phyloP scores from a whole-genome alignment of 2,113 vertebrate species.

The Ivindomyrus marchei region DNA sequence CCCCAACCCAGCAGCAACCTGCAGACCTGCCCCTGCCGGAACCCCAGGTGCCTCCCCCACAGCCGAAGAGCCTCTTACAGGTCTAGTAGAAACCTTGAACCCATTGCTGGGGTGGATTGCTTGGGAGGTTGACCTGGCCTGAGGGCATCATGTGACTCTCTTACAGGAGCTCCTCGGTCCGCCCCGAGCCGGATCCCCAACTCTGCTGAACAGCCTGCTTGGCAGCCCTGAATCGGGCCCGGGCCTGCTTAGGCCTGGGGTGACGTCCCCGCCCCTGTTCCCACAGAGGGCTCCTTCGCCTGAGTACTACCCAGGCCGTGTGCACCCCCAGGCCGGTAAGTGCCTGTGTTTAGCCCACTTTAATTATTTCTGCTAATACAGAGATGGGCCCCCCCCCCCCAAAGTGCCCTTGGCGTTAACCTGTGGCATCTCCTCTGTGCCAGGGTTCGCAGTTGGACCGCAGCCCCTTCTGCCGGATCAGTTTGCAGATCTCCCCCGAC shows the following conservation, averaged over 20 bases:
- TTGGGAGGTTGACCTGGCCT: background rate
- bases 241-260: conserved; percentile 67
- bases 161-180: conserved; percentile 81
- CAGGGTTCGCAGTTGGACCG: conserved; percentile 74
- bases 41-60: conserved; percentile 61
- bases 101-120: background rate
- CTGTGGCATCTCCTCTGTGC: background rate
- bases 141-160: background rate
- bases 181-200: conserved; percentile 67
- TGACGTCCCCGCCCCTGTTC: conserved; percentile 80
- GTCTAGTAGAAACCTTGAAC: conserved; percentile 47
- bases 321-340: conserved; percentile 74
- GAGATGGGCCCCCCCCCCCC: background rate
- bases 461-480: conserved; percentile 76
- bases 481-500: conserved; percentile 74
- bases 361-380: too few relatives aligned
- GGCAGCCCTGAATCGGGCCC: conserved; percentile 68
- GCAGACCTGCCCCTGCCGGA: conserved; percentile 72
- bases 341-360: background rate
- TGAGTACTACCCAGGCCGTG: conserved; percentile 75
- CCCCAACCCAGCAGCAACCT: conserved; percentile 57
- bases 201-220: conserved; percentile 72
- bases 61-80: conserved; percentile 86
- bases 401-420: background rate
- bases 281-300: conserved; percentile 75